phyloP scores from a whole-genome alignment of 2,797 vertebrate genomes.

The Acanthurus tractus region DNA sequence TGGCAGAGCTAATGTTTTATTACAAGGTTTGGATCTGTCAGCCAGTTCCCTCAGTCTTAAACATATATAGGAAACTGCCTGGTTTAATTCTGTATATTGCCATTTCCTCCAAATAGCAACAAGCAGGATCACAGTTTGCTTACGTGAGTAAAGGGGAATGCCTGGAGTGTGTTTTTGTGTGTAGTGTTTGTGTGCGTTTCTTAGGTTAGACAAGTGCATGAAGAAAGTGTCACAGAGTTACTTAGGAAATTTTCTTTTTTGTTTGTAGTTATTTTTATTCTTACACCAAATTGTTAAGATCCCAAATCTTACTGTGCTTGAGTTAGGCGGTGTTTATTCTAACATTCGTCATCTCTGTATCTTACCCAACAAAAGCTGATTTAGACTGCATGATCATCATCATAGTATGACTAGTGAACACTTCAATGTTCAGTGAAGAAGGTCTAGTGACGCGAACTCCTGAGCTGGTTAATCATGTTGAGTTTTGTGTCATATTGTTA shows the following conservation, averaged over 20 bases:
- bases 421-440: conserved; percentile 47
- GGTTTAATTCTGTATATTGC: conserved; percentile 78
- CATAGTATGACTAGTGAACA: conserved; percentile 44
- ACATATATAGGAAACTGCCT: conserved; percentile 45
- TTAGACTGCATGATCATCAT: conserved; percentile 70
- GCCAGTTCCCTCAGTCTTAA: conserved; percentile 72
- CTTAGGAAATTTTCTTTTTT: conserved; percentile 10
- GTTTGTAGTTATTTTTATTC: conserved; percentile 37
- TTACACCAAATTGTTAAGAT: conserved; percentile 60
- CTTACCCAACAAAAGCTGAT: conserved; percentile 51
- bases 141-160: conserved; percentile 87
- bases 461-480: conserved; percentile 55
- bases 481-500: conserved; percentile 53
- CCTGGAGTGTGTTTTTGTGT: conserved; percentile 78
- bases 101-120: conserved; percentile 87
- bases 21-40: conserved; percentile 42
- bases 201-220: conserved; percentile 81
- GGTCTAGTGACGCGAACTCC: conserved; percentile 52
- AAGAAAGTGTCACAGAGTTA: conserved; percentile 71
- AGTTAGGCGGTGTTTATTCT: conserved; percentile 42
- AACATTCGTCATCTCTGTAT: conserved; percentile 38
- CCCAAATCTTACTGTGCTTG: conserved; percentile 35
- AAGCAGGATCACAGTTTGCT: conserved; percentile 87
- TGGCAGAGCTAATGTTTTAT: conserved; percentile 10
- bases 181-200: conserved; percentile 75